Evolutionary conservation across 2,797 vertebrate species (phyloP).

Genomic region (Cephalopachus bancanus): DNA sequence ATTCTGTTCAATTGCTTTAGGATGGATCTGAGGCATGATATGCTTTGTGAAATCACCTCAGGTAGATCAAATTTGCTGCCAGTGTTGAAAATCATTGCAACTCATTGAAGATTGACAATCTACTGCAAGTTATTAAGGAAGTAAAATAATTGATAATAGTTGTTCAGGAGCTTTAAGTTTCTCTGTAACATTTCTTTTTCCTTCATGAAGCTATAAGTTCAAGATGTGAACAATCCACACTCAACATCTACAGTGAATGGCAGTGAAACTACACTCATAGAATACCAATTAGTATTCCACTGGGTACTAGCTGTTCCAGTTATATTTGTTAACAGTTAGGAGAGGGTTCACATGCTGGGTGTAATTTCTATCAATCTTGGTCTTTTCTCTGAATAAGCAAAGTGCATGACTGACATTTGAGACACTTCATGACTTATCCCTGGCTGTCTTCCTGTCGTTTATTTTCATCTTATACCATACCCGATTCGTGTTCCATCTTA

Average conservation of each 20-base stretch:
- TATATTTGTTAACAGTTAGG: conserved; percentile 57
- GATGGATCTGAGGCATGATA: neutral
- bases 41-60: conserved; percentile 4
- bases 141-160: conserved; percentile 43
- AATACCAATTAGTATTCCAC: conserved; percentile 57
- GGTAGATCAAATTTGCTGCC: conserved; percentile 4
- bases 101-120: neutral
- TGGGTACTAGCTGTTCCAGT: neutral
- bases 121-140: conserved; percentile 48
- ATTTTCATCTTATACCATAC: conserved; percentile 42
- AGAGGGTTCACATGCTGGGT: conserved; percentile 1
- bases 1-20: neutral
- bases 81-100: neutral
- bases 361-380: conserved; percentile 42
- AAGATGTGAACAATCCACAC: neutral
- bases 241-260: neutral
- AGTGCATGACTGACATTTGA: conserved; percentile 57
- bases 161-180: conserved; percentile 35
- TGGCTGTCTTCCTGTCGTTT: conserved; percentile 60
- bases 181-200: conserved; percentile 20
- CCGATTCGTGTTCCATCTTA: conserved; percentile 32
- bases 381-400: conserved; percentile 64
- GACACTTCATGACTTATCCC: conserved; percentile 44
- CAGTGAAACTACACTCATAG: neutral
- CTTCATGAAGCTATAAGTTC: conserved; percentile 12